Base-by-base conservation (phyloP, 2,113 vertebrate genomes). In the Apodemus sylvaticus region DNA sequence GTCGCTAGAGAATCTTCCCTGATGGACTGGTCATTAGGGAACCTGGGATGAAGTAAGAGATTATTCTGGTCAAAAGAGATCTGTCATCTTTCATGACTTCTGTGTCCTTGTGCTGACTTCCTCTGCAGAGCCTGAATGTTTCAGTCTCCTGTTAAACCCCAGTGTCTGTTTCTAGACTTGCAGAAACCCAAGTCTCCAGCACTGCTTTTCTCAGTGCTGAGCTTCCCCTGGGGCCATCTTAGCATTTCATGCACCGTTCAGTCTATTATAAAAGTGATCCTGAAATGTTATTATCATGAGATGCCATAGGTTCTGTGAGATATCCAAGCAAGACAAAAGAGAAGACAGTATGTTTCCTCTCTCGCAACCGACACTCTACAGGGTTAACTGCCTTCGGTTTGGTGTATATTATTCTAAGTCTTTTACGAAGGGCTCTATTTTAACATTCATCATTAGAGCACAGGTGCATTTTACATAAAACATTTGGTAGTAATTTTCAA, bases 191-290 rank as follows among this genome's bases (percentile, higher is more conserved):
- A 78, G 48, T 74, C 36, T 94, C 39, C 36, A 78, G 89, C 76
- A 70, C 58, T 86, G 77, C 66, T 94, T 94, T 94, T 82, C 90
- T 81, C 10, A 51, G 73, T 17, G 48, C 34, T 82, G 95, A 77
- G 93, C 53, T 93, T 93, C 66, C 90, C 86, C 51, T 68, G 94
- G 53, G 90, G 70, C 81, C 78, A 36, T 91, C 79, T 92, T 95
- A 96, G 53, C 24, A 86, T 94, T 88, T 89, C 73, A 95, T 86
- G 77, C 58, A 83, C 91, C 60, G 29, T 45, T 39, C 26, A 45
- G 60, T 90, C 70, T 95, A 95, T 93, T 95, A 95, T 89, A 34
- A 96, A 96, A 95, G 70, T 77, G 53, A 93, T 89, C 97, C 94
- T 92, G 42, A 93, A 86, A 70, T 71, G 51, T 55, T 89, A 95